A percentile compares a stretch with the other conserved stretches of the same genome.
Evolutionary conservation across 2,888 invertebrate genomes (phyloP).

Genomic region (Brenthis hecate): DNA sequence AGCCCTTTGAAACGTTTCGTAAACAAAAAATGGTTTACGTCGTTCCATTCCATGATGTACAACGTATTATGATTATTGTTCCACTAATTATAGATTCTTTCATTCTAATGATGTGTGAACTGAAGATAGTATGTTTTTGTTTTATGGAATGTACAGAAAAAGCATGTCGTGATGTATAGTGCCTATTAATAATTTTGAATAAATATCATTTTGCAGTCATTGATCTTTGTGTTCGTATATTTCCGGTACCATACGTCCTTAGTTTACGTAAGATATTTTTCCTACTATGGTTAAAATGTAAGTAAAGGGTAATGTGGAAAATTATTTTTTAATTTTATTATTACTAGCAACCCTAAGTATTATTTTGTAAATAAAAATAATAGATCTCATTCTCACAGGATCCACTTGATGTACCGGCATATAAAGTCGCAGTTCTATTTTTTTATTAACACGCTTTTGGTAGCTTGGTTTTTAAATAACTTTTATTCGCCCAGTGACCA

Average conservation of each 20-base stretch:
- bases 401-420: too few relatives aligned
- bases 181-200: conserved; percentile 32
- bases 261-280: too few relatives aligned
- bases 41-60: conserved; percentile 56
- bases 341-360: too few relatives aligned
- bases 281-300: too few relatives aligned
- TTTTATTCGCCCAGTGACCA: too few relatives aligned
- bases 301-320: too few relatives aligned
- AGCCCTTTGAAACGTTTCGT: conserved; percentile 74
- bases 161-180: conserved; percentile 47
- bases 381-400: too few relatives aligned
- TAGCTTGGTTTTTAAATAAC: too few relatives aligned
- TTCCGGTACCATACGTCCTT: background rate
- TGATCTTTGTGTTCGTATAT: background rate
- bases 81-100: conserved; percentile 66
- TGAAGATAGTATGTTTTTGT: conserved; percentile 39
- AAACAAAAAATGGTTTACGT: conserved; percentile 72
- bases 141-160: conserved; percentile 30
- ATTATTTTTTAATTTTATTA: too few relatives aligned
- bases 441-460: too few relatives aligned
- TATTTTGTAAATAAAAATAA: too few relatives aligned
- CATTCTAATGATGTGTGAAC: conserved; percentile 64
- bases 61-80: conserved; percentile 54
- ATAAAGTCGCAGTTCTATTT: too few relatives aligned
- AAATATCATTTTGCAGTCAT: background rate